Percentiles rank a stretch among this genome's conserved stretches.
Evolutionary conservation across 2,888 invertebrate species (phyloP).

Genomic region (Dicycla oo): DNA sequence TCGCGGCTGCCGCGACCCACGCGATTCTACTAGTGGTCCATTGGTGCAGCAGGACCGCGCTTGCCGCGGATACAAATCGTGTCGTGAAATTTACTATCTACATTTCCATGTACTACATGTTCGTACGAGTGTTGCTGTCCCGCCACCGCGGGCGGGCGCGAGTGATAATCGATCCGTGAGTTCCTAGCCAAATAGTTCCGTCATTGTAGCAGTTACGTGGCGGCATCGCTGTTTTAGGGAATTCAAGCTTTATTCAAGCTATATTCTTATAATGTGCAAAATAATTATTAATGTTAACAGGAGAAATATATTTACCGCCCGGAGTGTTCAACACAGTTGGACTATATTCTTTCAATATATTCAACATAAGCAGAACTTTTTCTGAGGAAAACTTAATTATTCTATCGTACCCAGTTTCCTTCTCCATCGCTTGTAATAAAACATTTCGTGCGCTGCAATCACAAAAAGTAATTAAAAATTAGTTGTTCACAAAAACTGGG

Average conservation of each 20-base stretch:
- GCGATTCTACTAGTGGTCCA: too few species aligned
- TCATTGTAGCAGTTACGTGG: neutral
- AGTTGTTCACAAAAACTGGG: neutral
- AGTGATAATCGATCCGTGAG: too few species aligned
- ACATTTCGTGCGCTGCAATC: conserved; percentile 83
- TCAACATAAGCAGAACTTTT: conserved; percentile 91
- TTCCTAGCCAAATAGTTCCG: neutral
- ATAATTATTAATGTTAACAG: neutral
- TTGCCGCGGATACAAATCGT: too few species aligned
- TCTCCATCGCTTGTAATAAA: conserved; percentile 88
- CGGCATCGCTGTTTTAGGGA: neutral
- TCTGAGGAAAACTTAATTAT: conserved; percentile 91
- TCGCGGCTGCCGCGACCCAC: too few species aligned
- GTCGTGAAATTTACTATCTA: too few species aligned
- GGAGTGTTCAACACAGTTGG: conserved; percentile 69
- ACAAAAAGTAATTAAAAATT: neutral
- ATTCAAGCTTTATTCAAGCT: neutral
- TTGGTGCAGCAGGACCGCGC: too few species aligned
- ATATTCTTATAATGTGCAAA: neutral
- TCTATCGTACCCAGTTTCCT: conserved; percentile 79
- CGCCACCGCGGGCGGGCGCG: too few species aligned
- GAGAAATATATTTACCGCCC: conserved; percentile 68
- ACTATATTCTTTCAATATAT: conserved; percentile 91
- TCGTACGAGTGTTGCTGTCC: too few species aligned
- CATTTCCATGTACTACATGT: too few species aligned